A percentile compares a stretch with the other conserved stretches of the same genome.
These are phyloP conservation scores for Macaca mulatta DNA, from an alignment of 2,113 vertebrate genomes.

Conservation along the genomic window DNA sequence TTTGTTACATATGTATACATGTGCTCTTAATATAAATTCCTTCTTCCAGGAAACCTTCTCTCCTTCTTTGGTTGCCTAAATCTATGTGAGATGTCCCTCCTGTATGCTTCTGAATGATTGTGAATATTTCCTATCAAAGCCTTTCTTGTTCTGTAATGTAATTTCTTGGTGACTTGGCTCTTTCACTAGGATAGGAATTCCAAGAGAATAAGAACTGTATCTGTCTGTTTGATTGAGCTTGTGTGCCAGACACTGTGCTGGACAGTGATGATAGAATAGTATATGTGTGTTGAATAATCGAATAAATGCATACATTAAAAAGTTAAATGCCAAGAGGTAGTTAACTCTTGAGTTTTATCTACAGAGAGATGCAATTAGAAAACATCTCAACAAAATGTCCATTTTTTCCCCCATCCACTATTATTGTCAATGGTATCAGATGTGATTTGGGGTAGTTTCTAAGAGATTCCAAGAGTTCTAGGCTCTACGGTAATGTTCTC, in stretches of 20 bases:
- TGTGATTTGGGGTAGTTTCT: neutral
- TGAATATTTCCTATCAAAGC: neutral
- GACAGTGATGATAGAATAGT: neutral
- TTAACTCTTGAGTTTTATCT: neutral
- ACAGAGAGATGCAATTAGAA: neutral
- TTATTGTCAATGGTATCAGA: neutral
- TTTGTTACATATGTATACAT: no score
- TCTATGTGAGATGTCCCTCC: neutral
- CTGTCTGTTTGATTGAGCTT: neutral
- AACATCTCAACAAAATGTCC: neutral
- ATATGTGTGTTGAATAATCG: neutral
- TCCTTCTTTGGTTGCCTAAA: neutral
- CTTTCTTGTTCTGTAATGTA: neutral
- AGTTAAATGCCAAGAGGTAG: neutral
- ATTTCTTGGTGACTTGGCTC: neutral
- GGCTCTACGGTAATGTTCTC: neutral
- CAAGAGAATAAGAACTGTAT: neutral
- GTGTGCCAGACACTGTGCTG: neutral
- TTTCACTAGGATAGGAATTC: neutral
- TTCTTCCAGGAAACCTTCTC: neutral
- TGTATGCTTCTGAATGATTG: no score
- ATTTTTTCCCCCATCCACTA: fast-evolving
- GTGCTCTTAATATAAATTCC: neutral
- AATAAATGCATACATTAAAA: neutral
- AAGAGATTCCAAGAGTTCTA: neutral